phyloP scores from a whole-genome alignment of 2,888 invertebrate species.

The Phrixothrix hirtus region DNA sequence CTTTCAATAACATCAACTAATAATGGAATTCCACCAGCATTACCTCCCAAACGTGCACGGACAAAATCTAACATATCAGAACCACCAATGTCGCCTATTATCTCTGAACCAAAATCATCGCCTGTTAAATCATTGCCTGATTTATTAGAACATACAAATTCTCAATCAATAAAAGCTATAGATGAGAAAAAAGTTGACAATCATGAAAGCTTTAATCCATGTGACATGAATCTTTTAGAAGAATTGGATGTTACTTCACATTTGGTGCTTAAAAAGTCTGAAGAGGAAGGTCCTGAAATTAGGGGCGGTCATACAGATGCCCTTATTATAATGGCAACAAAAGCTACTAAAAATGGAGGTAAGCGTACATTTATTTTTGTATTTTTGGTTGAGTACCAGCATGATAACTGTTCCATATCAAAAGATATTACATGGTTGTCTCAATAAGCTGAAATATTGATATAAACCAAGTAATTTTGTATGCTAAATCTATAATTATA shows the following conservation, averaged over 20 bases:
- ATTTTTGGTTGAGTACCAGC: no score
- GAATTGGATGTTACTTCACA: constrained; percentile 80
- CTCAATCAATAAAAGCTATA: constrained; percentile 28
- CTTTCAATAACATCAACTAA: constrained; percentile 26
- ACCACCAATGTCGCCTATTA: constrained; percentile 42
- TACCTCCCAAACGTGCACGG: constrained; percentile 64
- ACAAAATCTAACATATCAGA: constrained; percentile 59
- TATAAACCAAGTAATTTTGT: no score
- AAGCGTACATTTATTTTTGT: constrained; percentile 23
- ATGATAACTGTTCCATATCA: no score
- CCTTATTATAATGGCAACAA: constrained; percentile 93
- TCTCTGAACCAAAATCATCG: constrained; percentile 25
- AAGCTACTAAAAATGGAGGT: constrained; percentile 81
- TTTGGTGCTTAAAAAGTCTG: constrained; percentile 76
- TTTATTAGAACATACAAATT: constrained; percentile 50
- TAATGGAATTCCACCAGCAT: constrained; percentile 60
- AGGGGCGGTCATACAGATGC: constrained; percentile 94
- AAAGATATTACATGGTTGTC: no score
- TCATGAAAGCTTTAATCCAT: constrained; percentile 36
- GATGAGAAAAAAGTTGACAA: constrained; percentile 38
- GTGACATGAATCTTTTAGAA: constrained; percentile 68
- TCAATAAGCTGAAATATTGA: no score
- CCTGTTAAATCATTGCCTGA: constrained; percentile 49
- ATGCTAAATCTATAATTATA: no score
- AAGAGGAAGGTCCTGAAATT: constrained; percentile 88